Evolutionary conservation across 2,888 invertebrate species (phyloP), one percentile per base, ranked within the genome.

Genomic region (Drosophila percnosoma): DNA sequence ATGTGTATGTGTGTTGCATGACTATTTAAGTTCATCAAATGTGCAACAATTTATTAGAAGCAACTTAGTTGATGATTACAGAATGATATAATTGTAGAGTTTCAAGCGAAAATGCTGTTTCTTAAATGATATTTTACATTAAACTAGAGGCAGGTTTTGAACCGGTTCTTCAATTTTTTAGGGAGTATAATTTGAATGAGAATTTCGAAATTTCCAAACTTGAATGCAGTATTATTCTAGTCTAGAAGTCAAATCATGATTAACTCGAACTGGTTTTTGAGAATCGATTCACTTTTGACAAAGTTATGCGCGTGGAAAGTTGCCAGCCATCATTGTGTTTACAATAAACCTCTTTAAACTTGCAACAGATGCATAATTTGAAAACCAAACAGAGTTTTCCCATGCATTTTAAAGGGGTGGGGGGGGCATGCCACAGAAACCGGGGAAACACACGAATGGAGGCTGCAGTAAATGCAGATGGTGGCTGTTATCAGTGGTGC

Each of bases 341-440:
- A n/a, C 13, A 53, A 42, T 10, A 38, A 42, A 10, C 10, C 11
- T 34, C 38, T 18, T 31, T 42, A 34, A 42, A 42, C 40, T 57
- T 59, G 52, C 4, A 45, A 42, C 38, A 40, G 27, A 15, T 33
- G 24, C 36, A 54, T 53, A 27, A 68, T 57, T 58, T 55, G 29
- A 31, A 38, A 49, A 24, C 21, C 27, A 54, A 31, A 33, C 27
- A 13, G 34, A 60, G 59, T 49, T 68, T 63, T 45, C 21, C n/a
- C 40, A 40, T 68, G 48, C 54, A 62, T 68, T 75, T 75, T 45
- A 59, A 75, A 68, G 64, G 38, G 29, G 29, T 8, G 8, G 31
- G 8, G 33, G 31, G 4, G 45, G 65, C 77, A 66, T 54, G 72
- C 61, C 33, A n/a, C 75, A 38, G 42, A n/a, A 11, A 13, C 24